Evolutionary conservation across 2,888 invertebrate genomes (phyloP), one percentile per base, ranked within the genome.

Genomic region (Hypomecis atomaria): DNA sequence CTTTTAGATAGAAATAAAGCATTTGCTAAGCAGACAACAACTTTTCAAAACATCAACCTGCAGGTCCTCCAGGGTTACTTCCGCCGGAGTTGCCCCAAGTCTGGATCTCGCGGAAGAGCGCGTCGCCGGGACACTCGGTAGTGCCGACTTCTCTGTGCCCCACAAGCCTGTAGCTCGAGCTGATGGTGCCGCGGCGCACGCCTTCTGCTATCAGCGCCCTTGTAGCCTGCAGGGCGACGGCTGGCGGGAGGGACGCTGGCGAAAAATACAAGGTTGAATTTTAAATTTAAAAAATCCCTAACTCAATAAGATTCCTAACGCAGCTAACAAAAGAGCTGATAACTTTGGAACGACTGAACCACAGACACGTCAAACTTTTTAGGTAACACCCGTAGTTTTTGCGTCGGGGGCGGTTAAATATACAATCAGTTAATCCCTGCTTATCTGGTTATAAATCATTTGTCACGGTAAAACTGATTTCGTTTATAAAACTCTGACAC

Each of bases 51-150:
- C 11, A 11, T 13, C 6, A 5, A 50, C 38, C 38, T 38, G 8
- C 50, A 50, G 7, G 4, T 11, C n/a, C 56, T 9, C 45, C 4
- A 10, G 23, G n/a, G 23, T 44, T 45, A n/a, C 44, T 13, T 11
- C 13, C 59, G 3, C 68, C 40, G 36, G 84, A 88, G 50, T 77
- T 82, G 0, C 93, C 89, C 96, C 96, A 96, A 0, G 88, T 93
- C 8, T 89, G 82, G 52, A 96, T 95, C 77, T 95, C 95, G 0
- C 89, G 77, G 76, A 93, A 95, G 0, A 96, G 86, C 0, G 93
- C 86, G 7, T 93, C 89, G 0, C 96, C 96, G 0, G 96, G 96
- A 74, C 96, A 96, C 66, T 94, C 95, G 0, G 96, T 96, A 0
- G 78, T 72, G 84, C 83, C 8, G 70, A 85, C 80, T 70, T 89